phyloP scores from a whole-genome alignment of 2,797 vertebrate genomes.

The Sorex maritimensis region DNA sequence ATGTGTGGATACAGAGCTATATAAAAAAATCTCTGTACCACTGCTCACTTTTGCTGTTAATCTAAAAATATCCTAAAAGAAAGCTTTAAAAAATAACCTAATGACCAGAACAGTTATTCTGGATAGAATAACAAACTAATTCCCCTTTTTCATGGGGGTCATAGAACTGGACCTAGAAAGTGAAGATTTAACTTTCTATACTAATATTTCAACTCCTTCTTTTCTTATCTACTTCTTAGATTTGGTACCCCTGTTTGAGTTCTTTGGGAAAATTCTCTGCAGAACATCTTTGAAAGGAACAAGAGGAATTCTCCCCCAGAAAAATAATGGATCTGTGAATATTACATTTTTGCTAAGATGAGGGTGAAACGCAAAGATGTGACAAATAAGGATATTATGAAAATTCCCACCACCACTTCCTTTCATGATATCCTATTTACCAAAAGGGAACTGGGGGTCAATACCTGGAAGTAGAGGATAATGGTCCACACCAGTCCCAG shows the following conservation, averaged over 20 bases:
- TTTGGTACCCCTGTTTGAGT: background rate
- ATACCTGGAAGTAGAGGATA: constrained; percentile 99
- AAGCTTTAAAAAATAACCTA: background rate
- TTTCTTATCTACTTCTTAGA: background rate
- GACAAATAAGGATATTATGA: background rate
- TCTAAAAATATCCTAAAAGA: constrained; percentile 16
- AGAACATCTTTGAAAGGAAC: background rate
- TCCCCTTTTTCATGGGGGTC: background rate
- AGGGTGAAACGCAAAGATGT: background rate
- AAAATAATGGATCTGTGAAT: background rate
- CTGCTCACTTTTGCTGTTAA: background rate
- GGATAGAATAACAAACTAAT: background rate
- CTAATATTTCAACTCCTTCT: background rate
- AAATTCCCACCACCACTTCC: background rate
- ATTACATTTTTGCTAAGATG: background rate
- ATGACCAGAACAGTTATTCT: constrained; percentile 6
- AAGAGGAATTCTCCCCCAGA: background rate
- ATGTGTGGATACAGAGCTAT: background rate
- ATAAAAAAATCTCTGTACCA: background rate
- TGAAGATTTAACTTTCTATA: background rate
- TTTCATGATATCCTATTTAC: background rate
- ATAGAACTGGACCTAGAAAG: background rate
- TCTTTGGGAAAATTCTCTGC: background rate
- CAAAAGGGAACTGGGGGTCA: background rate
- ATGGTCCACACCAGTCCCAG: constrained; percentile 99